Percentiles rank a stretch among this genome's conserved stretches.
Evolutionary conservation across 2,888 invertebrate genomes (phyloP).

Genomic region (Coenonympha glycerion): DNA sequence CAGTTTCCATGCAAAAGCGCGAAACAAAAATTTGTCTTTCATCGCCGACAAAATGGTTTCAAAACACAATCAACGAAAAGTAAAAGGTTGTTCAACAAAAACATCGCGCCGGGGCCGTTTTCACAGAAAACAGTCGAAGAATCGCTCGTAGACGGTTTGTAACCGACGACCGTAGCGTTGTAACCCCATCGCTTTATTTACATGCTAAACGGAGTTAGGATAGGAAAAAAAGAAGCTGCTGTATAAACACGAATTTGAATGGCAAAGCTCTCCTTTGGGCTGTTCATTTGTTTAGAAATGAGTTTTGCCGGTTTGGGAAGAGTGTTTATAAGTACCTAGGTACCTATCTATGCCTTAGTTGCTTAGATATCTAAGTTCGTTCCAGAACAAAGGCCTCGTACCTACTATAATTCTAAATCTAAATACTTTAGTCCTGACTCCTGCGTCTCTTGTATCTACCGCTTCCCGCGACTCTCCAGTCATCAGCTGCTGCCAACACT

Average conservation of each 20-base stretch:
- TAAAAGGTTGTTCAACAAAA: constrained; percentile 37
- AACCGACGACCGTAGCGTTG: no score
- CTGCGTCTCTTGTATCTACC: no score
- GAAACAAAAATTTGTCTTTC: constrained; percentile 27
- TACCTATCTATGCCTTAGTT: no score
- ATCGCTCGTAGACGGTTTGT: constrained; percentile 29
- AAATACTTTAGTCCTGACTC: no score
- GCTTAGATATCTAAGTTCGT: no score
- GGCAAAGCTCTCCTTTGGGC: constrained; percentile 33
- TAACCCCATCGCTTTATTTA: constrained; percentile 47
- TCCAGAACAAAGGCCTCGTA: no score
- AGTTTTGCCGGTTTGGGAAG: neutral
- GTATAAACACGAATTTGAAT: constrained; percentile 37
- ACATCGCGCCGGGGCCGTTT: constrained; percentile 35
- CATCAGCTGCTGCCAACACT: no score
- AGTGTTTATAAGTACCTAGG: neutral
- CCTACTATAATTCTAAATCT: no score
- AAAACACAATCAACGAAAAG: constrained; percentile 52
- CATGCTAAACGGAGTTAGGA: constrained; percentile 49
- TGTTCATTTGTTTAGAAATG: constrained; percentile 11
- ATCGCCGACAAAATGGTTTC: constrained; percentile 41
- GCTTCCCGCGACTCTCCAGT: no score
- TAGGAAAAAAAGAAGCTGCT: constrained; percentile 36
- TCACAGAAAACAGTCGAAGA: constrained; percentile 39
- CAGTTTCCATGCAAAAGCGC: constrained; percentile 6